Percentiles rank a stretch among this genome's conserved stretches.
These are phyloP conservation scores for Sminthurinus aureus DNA, from an alignment of 2,888 invertebrate species.

Conservation along the genomic window DNA sequence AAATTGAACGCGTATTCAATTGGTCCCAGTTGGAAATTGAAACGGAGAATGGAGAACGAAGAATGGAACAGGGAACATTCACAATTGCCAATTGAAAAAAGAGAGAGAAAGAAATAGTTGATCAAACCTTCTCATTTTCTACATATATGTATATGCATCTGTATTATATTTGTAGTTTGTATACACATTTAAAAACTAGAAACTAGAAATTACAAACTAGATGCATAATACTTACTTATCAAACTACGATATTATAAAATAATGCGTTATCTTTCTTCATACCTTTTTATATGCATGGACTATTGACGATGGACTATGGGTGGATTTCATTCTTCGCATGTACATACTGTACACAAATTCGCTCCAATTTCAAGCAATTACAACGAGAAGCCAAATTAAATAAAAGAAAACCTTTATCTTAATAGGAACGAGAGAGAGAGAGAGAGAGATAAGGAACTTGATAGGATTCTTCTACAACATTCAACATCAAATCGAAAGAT, in stretches of 20 bases:
- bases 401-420: slow-evolving; percentile 35
- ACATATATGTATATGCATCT: not conserved
- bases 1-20: slow-evolving; percentile 30
- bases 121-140: slow-evolving; percentile 9
- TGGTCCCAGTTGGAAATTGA: slow-evolving; percentile 6
- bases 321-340: not conserved
- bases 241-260: too few species aligned
- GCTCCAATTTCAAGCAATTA: slow-evolving; percentile 33
- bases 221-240: too few species aligned
- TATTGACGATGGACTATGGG: too few species aligned
- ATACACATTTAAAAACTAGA: too few species aligned
- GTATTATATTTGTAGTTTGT: too few species aligned
- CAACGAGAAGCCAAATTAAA: slow-evolving; percentile 28
- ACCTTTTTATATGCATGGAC: too few species aligned
- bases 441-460: too few species aligned
- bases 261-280: too few species aligned
- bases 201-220: too few species aligned
- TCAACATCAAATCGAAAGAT: too few species aligned
- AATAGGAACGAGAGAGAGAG: not conserved
- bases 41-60: not conserved
- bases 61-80: not conserved
- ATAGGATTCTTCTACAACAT: too few species aligned
- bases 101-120: slow-evolving; percentile 8
- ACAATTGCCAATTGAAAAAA: too few species aligned
- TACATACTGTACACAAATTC: not conserved